These are phyloP conservation scores for Caenorhabditis imperialis DNA, from an alignment of 2,888 invertebrate genomes.

Conservation along the genomic window DNA sequence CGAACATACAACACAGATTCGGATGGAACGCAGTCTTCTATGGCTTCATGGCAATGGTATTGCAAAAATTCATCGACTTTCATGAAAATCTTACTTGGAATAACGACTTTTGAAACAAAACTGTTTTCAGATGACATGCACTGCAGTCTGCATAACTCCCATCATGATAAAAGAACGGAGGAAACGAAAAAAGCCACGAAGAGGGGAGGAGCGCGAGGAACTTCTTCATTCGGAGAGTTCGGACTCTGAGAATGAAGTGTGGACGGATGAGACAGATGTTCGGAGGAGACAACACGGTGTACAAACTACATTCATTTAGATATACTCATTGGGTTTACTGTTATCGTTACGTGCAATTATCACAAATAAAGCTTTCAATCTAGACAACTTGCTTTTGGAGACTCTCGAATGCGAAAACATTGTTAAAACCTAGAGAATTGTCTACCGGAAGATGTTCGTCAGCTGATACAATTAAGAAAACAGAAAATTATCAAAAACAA, in stretches of 20 bases:
- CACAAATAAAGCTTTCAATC: no score
- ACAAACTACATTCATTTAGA: slow-evolving; percentile 22
- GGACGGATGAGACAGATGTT: slow-evolving; percentile 9
- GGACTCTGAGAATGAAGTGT: slow-evolving; percentile 26
- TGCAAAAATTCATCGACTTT: background rate
- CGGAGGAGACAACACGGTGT: slow-evolving; percentile 19
- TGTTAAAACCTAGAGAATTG: background rate
- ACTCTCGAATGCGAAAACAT: background rate
- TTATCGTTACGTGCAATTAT: no score
- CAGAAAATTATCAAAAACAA: no score
- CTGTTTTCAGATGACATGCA: slow-evolving; percentile 28
- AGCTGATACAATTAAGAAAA: no score
- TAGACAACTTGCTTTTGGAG: no score
- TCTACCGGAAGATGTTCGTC: no score
- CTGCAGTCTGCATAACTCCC: slow-evolving; percentile 30
- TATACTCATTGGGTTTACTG: background rate
- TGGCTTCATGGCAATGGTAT: slow-evolving; percentile 65
- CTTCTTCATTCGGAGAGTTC: slow-evolving; percentile 13
- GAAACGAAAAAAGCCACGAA: background rate
- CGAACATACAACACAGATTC: slow-evolving; percentile 59
- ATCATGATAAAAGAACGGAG: slow-evolving; percentile 20
- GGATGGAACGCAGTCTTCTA: slow-evolving; percentile 66
- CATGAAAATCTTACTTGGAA: no score
- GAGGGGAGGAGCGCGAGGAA: slow-evolving; percentile 6
- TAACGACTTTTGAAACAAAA: no score